Conservation (phyloP, 92 coral and sea anemone genomes). For the Bergia sp. region DNA sequence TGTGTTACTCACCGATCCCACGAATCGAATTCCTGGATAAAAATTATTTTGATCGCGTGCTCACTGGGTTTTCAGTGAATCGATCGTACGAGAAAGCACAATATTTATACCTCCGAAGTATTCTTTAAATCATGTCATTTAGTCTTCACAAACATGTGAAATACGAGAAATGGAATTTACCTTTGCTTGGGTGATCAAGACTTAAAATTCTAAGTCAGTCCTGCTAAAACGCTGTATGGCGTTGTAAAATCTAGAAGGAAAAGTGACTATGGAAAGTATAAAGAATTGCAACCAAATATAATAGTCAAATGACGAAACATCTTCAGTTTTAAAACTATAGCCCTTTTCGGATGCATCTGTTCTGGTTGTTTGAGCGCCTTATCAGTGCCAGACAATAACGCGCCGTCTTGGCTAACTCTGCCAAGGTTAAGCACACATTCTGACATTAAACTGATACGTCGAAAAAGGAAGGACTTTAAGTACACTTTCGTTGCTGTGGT, state of each 20-base stretch:
- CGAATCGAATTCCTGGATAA: not conserved
- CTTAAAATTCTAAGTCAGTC: not conserved
- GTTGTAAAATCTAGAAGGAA: not conserved
- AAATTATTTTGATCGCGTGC: not conserved
- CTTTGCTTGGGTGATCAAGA: not conserved
- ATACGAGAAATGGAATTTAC: constrained; percentile 6
- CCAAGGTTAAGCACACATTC: constrained; percentile 2
- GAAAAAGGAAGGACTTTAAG: not conserved
- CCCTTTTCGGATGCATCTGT: not conserved
- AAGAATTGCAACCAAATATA: not conserved
- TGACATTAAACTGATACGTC: not conserved
- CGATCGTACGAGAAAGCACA: not conserved
- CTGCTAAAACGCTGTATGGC: not conserved
- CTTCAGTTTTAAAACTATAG: not conserved
- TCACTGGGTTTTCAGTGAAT: not conserved
- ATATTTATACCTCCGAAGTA: not conserved
- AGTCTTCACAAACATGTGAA: not conserved
- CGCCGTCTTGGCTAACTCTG: not conserved
- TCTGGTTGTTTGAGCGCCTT: too few species aligned
- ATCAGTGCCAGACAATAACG: not conserved
- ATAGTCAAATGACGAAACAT: not conserved
- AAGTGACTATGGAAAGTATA: not conserved
- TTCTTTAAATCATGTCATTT: not conserved
- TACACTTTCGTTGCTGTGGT: not conserved
- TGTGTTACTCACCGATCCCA: constrained; percentile 13